These are phyloP conservation scores for Drosophila orena DNA, from an alignment of 1,140 invertebrate species.

Conservation along the genomic window DNA sequence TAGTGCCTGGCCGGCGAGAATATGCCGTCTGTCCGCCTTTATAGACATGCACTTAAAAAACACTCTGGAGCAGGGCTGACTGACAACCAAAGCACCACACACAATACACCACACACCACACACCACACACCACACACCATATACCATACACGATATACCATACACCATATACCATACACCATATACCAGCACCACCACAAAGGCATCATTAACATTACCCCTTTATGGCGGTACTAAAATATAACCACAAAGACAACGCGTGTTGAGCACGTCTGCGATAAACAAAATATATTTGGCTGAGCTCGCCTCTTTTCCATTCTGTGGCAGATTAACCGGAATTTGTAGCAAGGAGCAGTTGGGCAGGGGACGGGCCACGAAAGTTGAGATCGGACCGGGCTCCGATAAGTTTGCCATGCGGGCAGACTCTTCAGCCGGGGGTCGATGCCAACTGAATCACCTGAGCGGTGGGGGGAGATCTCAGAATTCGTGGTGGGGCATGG, in stretches of 20 bases:
- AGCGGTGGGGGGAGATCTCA: background rate
- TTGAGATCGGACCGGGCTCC: constrained; percentile 8
- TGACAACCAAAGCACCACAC: constrained; percentile 24
- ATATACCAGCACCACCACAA: constrained; percentile 8
- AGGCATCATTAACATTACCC: constrained; percentile 80
- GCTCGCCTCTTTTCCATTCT: constrained; percentile 14
- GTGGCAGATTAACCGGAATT: constrained; percentile 49
- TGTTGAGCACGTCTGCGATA: constrained; percentile 81
- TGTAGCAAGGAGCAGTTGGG: constrained; percentile 5
- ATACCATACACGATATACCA: no score
- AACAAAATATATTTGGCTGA: constrained; percentile 64
- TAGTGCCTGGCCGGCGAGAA: constrained; percentile 56
- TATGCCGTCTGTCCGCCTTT: constrained; percentile 56
- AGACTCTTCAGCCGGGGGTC: constrained; percentile 1
- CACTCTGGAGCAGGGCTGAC: constrained; percentile 73
- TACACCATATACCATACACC: constrained; percentile 12
- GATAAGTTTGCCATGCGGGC: constrained; percentile 20
- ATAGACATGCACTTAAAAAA: constrained; percentile 81
- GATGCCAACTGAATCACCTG: constrained; percentile 8
- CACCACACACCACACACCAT: constrained; percentile 22
- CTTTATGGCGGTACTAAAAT: constrained; percentile 79
- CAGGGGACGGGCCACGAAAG: background rate
- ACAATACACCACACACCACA: background rate
- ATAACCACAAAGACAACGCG: constrained; percentile 77
- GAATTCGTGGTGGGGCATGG: background rate